Percentiles rank a stretch among this genome's conserved stretches.
Evolutionary conservation across 2,888 invertebrate species (phyloP).

Genomic region (Megalurothrips usitatus): DNA sequence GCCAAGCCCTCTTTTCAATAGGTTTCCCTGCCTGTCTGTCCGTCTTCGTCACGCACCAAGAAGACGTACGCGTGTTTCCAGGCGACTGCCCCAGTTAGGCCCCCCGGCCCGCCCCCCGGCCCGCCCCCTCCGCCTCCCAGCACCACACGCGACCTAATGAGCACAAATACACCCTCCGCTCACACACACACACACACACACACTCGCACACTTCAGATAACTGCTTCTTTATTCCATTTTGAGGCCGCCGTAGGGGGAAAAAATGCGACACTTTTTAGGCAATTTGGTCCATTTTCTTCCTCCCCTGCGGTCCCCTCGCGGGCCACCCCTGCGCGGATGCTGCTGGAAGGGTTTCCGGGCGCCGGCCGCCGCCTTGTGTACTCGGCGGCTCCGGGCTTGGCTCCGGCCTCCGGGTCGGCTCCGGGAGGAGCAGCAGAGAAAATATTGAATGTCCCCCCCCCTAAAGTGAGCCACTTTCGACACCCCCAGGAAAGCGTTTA

Average conservation of each 20-base stretch:
- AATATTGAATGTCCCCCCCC: conserved; percentile 14
- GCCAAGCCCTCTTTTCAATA: not conserved
- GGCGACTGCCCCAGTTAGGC: not conserved
- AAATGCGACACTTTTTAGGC: no score
- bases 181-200: no score
- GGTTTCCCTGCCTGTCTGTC: not conserved
- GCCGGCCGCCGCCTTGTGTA: not conserved
- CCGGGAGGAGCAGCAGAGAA: not conserved
- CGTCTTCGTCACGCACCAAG: not conserved
- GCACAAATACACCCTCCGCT: not conserved
- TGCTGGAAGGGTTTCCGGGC: not conserved
- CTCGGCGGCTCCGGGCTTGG: not conserved
- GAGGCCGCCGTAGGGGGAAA: no score
- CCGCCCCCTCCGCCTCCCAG: not conserved
- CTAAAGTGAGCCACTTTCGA: conserved; percentile 18
- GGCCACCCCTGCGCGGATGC: not conserved
- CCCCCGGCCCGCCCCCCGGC: not conserved
- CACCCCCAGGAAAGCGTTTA: not conserved
- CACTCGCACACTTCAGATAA: no score
- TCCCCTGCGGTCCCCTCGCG: no score
- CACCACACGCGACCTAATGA: not conserved
- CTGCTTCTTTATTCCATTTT: no score
- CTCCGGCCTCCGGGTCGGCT: not conserved
- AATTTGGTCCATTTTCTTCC: no score
- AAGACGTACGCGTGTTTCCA: not conserved